Conservation (phyloP, 2,888 invertebrate species). For the Athalia rosae region DNA sequence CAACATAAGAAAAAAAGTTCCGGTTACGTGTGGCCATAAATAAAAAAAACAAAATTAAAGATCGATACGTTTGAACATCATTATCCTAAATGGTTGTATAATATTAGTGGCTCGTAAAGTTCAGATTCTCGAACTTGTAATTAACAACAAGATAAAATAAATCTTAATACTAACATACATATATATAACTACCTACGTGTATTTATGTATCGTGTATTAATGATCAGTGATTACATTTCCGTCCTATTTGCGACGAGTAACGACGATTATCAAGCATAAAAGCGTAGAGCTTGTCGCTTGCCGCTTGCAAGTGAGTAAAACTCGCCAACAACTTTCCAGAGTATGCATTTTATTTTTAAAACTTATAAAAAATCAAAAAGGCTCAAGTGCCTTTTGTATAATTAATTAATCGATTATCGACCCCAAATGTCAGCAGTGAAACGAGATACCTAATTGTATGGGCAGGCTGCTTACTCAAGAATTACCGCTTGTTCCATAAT, state of each 20-base stretch:
- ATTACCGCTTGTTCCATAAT: no score
- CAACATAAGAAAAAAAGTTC: neutral
- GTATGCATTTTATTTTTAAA: conserved; percentile 31
- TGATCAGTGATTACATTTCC: conserved; percentile 43
- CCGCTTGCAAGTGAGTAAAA: neutral
- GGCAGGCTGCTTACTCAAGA: neutral
- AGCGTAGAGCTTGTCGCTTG: conserved; percentile 13
- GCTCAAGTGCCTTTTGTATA: conserved; percentile 38
- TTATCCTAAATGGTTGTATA: neutral
- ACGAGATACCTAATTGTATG: conserved; percentile 7
- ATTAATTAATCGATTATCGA: conserved; percentile 22
- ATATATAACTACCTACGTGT: conserved; percentile 19
- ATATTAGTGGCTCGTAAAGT: conserved; percentile 8
- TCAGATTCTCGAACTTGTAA: conserved; percentile 11
- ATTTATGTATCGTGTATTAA: conserved; percentile 37
- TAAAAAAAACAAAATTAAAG: neutral
- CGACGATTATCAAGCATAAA: conserved; percentile 25
- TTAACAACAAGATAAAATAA: neutral
- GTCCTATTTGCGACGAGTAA: conserved; percentile 39
- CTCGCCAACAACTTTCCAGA: conserved; percentile 1
- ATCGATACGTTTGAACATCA: neutral
- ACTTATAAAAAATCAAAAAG: conserved; percentile 10
- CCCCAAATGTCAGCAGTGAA: neutral
- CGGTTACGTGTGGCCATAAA: neutral
- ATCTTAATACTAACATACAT: neutral